Evolutionary conservation across 2,888 invertebrate genomes (phyloP), one percentile per base, ranked within the genome.

Genomic region (Steinernema carpocapsae): DNA sequence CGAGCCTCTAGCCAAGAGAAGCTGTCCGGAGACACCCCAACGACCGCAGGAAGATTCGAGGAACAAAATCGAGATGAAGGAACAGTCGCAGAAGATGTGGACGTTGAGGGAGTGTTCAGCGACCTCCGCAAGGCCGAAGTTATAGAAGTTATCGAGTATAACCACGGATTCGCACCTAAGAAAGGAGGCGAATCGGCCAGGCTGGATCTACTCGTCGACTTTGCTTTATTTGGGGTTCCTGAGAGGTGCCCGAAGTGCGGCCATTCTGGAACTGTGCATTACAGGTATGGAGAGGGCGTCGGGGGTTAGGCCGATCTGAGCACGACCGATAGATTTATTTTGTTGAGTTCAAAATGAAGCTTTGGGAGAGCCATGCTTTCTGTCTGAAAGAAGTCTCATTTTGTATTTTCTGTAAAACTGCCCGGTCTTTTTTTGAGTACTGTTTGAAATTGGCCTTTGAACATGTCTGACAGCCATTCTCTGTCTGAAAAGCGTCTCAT

Each of bases 161-260:
- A 64, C 64, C 32, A 29, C 29, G 24, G 19, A 10, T 3, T 12
- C 17, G 32, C 32, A 10, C 64, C 64, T 1, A 29, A 14, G 32
- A 29, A 37, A 4, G 64, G 64, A 29, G 64, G 32, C 6, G 71
- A 48, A 52, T 75, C 52, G n/a, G 19, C 17, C 1, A 32, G 71
- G 14, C 10, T 32, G 2, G 37, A 72, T 51, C 24, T 12, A 0
- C 51, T 64, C n/a, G 45, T 42, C 43, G 51, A 46, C 24, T 72
- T 52, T 17, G 56, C 72, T 2, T 17, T 43, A 0, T 99, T 97
- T 89, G 99, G 97, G 42, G 91, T 92, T 1, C 89, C 94, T 1
- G 88, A 91, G 76, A 91, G 91, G 0, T 99, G 97, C 84, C 88
- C 91, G 0, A 92, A 92, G 82, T 99, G 97, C 87, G 51, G 64